Evolutionary conservation across 2,888 invertebrate species (phyloP), one percentile per base, ranked within the genome.

Genomic region (Craniophora ligustri): DNA sequence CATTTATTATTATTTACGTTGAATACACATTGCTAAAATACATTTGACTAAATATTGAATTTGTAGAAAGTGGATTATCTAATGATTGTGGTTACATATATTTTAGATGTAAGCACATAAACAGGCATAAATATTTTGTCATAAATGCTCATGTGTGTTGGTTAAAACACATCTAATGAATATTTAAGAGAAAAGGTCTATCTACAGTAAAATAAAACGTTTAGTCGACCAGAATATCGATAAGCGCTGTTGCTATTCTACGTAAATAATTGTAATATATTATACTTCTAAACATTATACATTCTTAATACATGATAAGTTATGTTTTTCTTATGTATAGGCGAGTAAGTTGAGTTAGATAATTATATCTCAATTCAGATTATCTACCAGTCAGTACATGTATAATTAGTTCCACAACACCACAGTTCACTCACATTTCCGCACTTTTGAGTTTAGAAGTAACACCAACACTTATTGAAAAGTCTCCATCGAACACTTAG

Each of bases 271-370:
- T 67, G 45, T 21, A n/a, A 60, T 66, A 51, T 56, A 67, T 56
- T 51, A 57, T 57, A 59, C 42, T 15, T 71, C 49, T 74, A 67
- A 73, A 55, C 65, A 67, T 70, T 60, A 61, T 72, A 68, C 62
- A 66, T 68, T 65, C 49, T 67, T 63, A 68, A 16, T 68, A 57
- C 14, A 65, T 23, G 45, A 62, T 62, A 67, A 62, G 47, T 59
- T 65, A 63, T 19, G 23, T 45, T 59, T 57, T 59, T 46, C 30
- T 38, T 65, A 63, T 40, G 31, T 40, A 31, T 55, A 63, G 35
- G 45, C 46, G 42, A 59, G 58, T 69, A 67, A 61, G 41, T 69
- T 56, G 44, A 54, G 41, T 65, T 64, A 59, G 45, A 62, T 64
- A 62, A n/a, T n/a, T 59, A 57, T 49, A 69, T 75, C 54, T 68